Evolutionary conservation across 23 tunicate species (phyloP).

Genomic region (Clavelina lepadiformis): DNA sequence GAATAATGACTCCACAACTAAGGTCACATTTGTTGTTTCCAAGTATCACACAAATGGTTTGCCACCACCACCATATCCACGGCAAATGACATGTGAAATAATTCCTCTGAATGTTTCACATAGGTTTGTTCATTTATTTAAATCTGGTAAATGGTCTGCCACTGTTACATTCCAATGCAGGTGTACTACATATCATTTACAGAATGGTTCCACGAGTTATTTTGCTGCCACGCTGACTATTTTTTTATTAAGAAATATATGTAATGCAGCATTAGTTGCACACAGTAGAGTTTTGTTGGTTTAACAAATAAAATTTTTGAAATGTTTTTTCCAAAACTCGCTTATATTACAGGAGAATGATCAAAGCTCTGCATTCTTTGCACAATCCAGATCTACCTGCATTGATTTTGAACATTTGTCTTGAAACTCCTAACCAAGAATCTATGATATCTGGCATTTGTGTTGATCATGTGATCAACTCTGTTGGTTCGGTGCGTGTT

Average conservation of each 20-base stretch:
- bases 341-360: not conserved
- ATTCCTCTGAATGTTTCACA: not conserved
- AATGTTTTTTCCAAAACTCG: not conserved
- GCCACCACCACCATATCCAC: not conserved
- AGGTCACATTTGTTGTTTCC: too few species aligned
- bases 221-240: too few species aligned
- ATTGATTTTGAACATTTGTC: too few species aligned
- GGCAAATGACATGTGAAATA: not conserved
- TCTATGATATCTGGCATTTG: not conserved
- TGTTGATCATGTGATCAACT: not conserved
- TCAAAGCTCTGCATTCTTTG: not conserved
- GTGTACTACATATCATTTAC: too few species aligned
- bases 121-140: not conserved
- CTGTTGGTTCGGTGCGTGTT: not conserved
- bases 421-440: not conserved
- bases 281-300: not conserved
- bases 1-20: too few species aligned
- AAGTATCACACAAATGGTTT: too few species aligned
- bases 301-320: not conserved
- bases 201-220: too few species aligned
- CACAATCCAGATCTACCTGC: not conserved
- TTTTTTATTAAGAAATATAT: not conserved
- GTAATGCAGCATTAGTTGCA: too few species aligned
- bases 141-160: not conserved
- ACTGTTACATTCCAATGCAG: too few species aligned